A percentile compares a stretch with the other conserved stretches of the same genome.
These are phyloP conservation scores for Cryptoprocta ferox DNA, from an alignment of 2,797 vertebrate species.

Conservation along the genomic window DNA sequence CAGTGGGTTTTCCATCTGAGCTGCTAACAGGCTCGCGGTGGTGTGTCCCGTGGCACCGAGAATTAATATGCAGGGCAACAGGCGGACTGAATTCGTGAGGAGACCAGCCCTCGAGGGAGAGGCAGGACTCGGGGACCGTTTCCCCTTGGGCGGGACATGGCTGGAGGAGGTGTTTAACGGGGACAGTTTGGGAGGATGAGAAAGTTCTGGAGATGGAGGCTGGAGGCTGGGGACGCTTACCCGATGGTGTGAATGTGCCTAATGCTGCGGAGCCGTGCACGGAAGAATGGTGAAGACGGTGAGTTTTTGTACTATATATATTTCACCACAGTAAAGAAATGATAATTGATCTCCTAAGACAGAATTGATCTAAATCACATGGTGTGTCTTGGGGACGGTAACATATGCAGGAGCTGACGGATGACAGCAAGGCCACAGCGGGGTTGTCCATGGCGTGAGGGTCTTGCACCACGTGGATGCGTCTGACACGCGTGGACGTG, in stretches of 20 bases:
- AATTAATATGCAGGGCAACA: not conserved
- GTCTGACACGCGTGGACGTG: not conserved
- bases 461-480: too few relatives aligned
- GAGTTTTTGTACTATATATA: not conserved
- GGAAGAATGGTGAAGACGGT: not conserved
- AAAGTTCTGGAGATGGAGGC: not conserved
- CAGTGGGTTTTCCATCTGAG: not conserved
- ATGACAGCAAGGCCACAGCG: rapidly evolving
- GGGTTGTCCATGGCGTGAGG: not conserved
- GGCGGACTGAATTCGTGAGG: not conserved
- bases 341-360: not conserved
- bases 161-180: not conserved
- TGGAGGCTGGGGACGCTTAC: not conserved
- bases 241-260: too few relatives aligned
- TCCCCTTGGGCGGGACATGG: not conserved
- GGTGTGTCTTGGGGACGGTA: not conserved
- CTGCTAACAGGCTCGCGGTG: not conserved
- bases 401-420: not conserved
- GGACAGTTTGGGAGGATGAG: not conserved
- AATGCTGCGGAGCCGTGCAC: too few relatives aligned
- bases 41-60: not conserved
- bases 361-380: not conserved
- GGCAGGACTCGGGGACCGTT: not conserved
- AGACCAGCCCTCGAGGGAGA: not conserved
- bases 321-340: not conserved